Base-by-base conservation (phyloP, 2,888 invertebrate species). In the Parnassius apollo region DNA sequence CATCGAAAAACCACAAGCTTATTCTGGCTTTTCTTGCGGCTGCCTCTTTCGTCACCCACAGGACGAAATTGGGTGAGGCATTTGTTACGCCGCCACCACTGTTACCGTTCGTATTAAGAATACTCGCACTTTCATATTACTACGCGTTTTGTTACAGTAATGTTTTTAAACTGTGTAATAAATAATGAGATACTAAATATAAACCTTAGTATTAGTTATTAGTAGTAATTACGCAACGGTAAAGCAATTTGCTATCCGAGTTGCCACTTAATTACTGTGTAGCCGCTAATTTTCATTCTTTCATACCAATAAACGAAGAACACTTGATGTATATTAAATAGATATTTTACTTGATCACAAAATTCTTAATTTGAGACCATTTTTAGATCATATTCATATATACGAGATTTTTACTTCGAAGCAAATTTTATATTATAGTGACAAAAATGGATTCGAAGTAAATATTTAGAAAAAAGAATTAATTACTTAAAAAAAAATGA, bases 261-360 rank as follows among this genome's bases (percentile, higher is more conserved):
- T 62, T 62, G 62, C 62, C 62, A 62, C 62, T 62, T 62, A 62
- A 62, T 62, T 62, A 62, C 57, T 52, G 57, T 18, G 57, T 52
- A 53, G 62, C 62, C 62, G 62, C 57, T 52, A 62, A 46, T 57
- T 62, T 62, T 52, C 52, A 46, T 57, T 52, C 48, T 52, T 48
- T 62, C 48, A 42, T 45, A 42, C 35, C 18, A 46, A 42, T 53
- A 49, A 44, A 12, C 44, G 45, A 61, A 54, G 46, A 45, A 13
- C 25, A 60, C 42, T 56, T 50, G 61, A 55, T 61, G 22, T 49
- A 9, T 13, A 18, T 49, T 49, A 12, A 49, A 49, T 13, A 49
- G 2, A n/a, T 42, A 42, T 3, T n/a, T 13, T 13, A 12, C 42
- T 0, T 3, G 18, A 3, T 54, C 11, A 13, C 2, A 18, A 51